phyloP scores from a whole-genome alignment of 2,888 invertebrate genomes.

The Athrips mouffetella region DNA sequence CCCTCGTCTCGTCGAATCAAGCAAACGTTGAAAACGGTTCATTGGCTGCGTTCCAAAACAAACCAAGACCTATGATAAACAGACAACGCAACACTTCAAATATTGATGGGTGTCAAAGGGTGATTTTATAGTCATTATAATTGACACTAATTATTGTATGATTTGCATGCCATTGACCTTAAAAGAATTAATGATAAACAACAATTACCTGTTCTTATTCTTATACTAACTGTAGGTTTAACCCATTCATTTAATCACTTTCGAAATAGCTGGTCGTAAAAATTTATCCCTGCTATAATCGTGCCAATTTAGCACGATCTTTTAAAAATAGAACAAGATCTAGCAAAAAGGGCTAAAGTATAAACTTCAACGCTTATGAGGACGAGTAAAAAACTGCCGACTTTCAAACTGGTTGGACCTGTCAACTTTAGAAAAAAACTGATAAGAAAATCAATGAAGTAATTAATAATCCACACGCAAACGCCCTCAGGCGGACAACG shows the following conservation, averaged over 20 bases:
- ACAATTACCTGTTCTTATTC: constrained; percentile 4
- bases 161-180: not conserved
- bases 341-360: constrained; percentile 19
- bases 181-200: not conserved
- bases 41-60: not conserved
- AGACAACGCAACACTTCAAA: not conserved
- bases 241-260: not conserved
- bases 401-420: constrained; percentile 18
- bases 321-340: constrained; percentile 14
- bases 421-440: constrained; percentile 26
- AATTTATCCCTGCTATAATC: constrained; percentile 9
- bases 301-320: constrained; percentile 7
- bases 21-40: not conserved
- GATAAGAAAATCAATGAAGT: constrained; percentile 48
- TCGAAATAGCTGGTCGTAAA: constrained; percentile 12
- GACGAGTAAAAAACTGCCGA: constrained; percentile 17
- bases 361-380: constrained; percentile 18
- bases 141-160: not conserved
- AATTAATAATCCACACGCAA: constrained; percentile 50
- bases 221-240: constrained; percentile 3
- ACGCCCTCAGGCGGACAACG: constrained; percentile 22
- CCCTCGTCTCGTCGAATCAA: not conserved
- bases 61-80: not conserved
- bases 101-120: not conserved
- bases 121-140: too few species aligned